Percentiles rank a stretch among this genome's conserved stretches.
phyloP scores from a whole-genome alignment of 2,888 invertebrate species.

The Cheilosia grossa region DNA sequence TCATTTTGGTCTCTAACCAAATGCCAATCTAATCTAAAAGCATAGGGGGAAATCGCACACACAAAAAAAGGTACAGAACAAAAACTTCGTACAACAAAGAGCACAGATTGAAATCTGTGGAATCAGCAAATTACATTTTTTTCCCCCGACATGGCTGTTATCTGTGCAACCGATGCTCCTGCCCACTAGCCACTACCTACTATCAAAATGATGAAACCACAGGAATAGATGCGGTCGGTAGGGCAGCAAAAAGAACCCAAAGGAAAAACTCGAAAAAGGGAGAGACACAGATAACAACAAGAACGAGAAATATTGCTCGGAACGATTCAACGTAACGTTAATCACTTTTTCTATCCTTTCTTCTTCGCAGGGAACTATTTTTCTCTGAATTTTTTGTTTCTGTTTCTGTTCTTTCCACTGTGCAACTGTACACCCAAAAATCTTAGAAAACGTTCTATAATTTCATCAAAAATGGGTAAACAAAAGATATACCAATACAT shows the following conservation, averaged over 20 bases:
- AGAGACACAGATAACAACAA: constrained; percentile 40
- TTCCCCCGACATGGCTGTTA: constrained; percentile 30
- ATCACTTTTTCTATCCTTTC: constrained; percentile 46
- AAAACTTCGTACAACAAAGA: constrained; percentile 55
- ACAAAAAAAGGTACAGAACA: constrained; percentile 34
- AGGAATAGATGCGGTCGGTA: constrained; percentile 42
- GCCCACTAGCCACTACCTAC: constrained; percentile 25
- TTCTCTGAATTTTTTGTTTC: not conserved
- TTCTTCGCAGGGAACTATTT: constrained; percentile 44
- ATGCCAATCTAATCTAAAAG: constrained; percentile 43
- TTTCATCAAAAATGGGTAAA: constrained; percentile 59
- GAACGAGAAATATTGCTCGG: constrained; percentile 45
- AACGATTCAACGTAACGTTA: constrained; percentile 49
- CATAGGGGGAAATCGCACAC: constrained; percentile 17
- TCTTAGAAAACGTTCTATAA: constrained; percentile 46
- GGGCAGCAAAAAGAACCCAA: constrained; percentile 9
- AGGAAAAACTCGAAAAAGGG: constrained; percentile 21
- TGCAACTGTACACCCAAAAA: constrained; percentile 31
- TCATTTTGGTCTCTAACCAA: constrained; percentile 42
- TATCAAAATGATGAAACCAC: constrained; percentile 66
- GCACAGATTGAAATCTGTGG: constrained; percentile 64
- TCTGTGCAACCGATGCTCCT: constrained; percentile 40
- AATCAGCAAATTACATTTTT: constrained; percentile 69
- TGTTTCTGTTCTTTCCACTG: not conserved
- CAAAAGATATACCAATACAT: constrained; percentile 4